phyloP scores from a whole-genome alignment of 1,140 invertebrate genomes.

The Lineus longissimus region DNA sequence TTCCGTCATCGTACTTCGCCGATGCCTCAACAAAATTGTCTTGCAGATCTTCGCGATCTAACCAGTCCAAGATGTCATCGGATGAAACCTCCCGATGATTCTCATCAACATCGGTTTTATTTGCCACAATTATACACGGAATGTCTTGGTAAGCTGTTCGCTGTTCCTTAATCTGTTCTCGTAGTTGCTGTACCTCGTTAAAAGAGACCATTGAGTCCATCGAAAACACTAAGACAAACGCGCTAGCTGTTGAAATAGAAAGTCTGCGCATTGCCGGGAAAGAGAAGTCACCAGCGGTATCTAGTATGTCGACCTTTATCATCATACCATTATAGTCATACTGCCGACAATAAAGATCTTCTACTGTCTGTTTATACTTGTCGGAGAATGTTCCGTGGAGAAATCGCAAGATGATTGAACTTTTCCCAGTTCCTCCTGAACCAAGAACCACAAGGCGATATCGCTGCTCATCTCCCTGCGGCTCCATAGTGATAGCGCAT shows the following conservation, averaged over 20 bases:
- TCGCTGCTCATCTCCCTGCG: slow-evolving; percentile 61
- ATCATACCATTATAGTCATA: slow-evolving; percentile 64
- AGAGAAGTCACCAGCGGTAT: slow-evolving; percentile 67
- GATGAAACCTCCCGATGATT: slow-evolving; percentile 40
- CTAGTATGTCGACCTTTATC: slow-evolving; percentile 73
- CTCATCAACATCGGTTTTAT: slow-evolving; percentile 71
- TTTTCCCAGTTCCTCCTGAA: slow-evolving; percentile 80
- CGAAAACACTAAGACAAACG: slow-evolving; percentile 84
- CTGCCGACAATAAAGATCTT: slow-evolving; percentile 83
- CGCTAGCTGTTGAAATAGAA: slow-evolving; percentile 83
- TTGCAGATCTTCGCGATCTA: slow-evolving; percentile 33
- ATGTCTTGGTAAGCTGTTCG: slow-evolving; percentile 74
- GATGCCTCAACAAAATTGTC: slow-evolving; percentile 42
- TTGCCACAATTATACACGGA: slow-evolving; percentile 80
- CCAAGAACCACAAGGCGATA: slow-evolving; percentile 81
- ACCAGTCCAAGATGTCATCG: slow-evolving; percentile 46
- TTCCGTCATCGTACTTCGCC: slow-evolving; percentile 38
- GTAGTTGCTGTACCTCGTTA: slow-evolving; percentile 72
- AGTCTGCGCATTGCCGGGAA: slow-evolving; percentile 59
- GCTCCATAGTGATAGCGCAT: no score
- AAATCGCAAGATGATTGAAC: slow-evolving; percentile 79
- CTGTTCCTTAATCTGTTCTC: slow-evolving; percentile 79
- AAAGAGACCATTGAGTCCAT: slow-evolving; percentile 75
- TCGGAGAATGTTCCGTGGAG: slow-evolving; percentile 79
- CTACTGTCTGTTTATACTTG: slow-evolving; percentile 82